Conservation (phyloP, 2,888 invertebrate species). For the Theretra japonica region DNA sequence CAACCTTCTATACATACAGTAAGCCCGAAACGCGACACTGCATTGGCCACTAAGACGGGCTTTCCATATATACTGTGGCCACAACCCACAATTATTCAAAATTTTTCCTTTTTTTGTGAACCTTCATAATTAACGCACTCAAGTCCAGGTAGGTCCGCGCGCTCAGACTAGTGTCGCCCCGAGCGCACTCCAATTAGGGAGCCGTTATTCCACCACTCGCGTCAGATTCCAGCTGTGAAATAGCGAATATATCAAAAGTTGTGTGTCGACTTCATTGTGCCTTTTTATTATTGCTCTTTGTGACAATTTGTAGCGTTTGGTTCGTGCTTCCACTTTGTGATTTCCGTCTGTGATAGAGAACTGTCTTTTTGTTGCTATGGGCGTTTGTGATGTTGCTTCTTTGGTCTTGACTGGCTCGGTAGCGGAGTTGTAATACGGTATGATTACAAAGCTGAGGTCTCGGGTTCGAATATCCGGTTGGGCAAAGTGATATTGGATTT, state of each 20-base stretch:
- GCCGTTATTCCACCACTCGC: constrained; percentile 43
- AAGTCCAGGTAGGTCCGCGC: not conserved
- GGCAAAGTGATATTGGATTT: too few species aligned
- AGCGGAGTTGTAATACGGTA: too few species aligned
- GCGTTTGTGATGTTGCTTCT: too few species aligned
- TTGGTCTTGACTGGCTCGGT: too few species aligned
- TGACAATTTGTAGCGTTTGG: not conserved
- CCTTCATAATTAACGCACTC: not conserved
- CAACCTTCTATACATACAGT: too few species aligned
- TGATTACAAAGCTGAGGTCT: too few species aligned
- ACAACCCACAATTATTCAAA: not conserved
- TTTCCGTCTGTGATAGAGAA: not conserved
- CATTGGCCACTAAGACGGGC: too few species aligned
- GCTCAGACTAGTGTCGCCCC: not conserved
- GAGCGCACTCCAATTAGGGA: constrained; percentile 54
- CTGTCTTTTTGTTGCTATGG: too few species aligned
- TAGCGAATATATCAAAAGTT: constrained; percentile 35
- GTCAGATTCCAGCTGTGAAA: constrained; percentile 56
- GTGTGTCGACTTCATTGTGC: constrained; percentile 14
- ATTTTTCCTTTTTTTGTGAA: not conserved
- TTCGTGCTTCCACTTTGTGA: not conserved
- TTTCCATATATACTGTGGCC: too few species aligned
- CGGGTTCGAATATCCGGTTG: too few species aligned
- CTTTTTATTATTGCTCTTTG: constrained; percentile 11
- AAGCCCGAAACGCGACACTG: too few species aligned